Base-by-base conservation (phyloP, 2,888 invertebrate genomes). In the Parnassius mnemosyne region DNA sequence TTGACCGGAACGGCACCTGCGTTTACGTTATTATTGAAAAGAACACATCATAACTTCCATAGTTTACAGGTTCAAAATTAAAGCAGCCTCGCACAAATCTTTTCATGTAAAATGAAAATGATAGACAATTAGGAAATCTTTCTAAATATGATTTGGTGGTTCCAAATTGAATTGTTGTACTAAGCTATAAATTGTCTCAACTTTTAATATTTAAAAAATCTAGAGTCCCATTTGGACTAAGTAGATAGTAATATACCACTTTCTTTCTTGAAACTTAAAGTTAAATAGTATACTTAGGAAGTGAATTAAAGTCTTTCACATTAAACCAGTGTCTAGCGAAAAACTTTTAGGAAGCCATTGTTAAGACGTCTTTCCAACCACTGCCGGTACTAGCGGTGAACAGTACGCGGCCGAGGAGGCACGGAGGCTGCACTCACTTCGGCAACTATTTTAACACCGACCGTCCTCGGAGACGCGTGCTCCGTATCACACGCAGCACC, bases 361-460 rank as follows among this genome's bases (percentile, higher is more conserved):
- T 71, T 72, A 74, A 75, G 73, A 75, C 70, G 72, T 72, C 68
- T 69, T 70, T 16, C 9, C 54, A 54, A 13, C 54, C 12, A 69
- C 75, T 71, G 72, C 75, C 76, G 71, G 73, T 69, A 67, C 20
- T 58, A 63, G 59, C 61, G 63, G 68, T 65, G 62, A 61, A 69
- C 71, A 77, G 80, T 83, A 80, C 77, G 79, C 82, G 84, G 83
- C 76, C 82, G 83, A 83, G 74, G 78, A 79, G 77, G 73, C 80
- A 79, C 74, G 81, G 85, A 85, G 81, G 80, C 82, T 84, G 81
- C 66, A 67, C 41, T 53, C 56, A 43, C 55, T 60, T 25, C 63
- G 62, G 62, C 71, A 70, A 76, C 65, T 87, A 88, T 80, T 88
- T 78, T 71, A 75, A 74, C 67, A 69, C 70, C 72, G 72, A 78